phyloP scores from a whole-genome alignment of 2,113 vertebrate genomes.

The Falcunculus frontatus region DNA sequence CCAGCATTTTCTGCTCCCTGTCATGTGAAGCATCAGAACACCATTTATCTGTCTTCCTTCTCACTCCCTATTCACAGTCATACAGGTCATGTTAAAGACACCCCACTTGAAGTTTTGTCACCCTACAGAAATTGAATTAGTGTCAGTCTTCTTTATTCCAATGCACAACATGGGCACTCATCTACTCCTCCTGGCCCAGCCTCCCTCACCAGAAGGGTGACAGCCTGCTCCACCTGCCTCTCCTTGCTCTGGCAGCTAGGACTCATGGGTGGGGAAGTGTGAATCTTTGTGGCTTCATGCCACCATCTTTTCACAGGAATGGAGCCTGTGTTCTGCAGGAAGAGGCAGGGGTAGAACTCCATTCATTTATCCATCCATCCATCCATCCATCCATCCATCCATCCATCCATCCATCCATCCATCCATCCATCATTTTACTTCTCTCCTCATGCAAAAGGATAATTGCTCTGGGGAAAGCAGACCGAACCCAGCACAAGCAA shows the following conservation, averaged over 20 bases:
- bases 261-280: neutral
- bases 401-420: neutral
- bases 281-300: neutral
- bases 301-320: neutral
- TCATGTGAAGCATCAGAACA: neutral
- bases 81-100: neutral
- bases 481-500: neutral
- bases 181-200: neutral
- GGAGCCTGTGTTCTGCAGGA: neutral
- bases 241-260: neutral
- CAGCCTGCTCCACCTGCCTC: neutral
- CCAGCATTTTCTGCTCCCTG: neutral
- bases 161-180: fast-evolving
- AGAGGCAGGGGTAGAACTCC: neutral
- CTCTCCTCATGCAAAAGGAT: neutral
- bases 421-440: neutral
- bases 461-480: neutral
- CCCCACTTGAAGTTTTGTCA: neutral
- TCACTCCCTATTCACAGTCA: neutral
- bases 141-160: neutral
- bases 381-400: neutral
- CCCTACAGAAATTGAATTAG: neutral
- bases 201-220: neutral
- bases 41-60: neutral
- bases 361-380: neutral